These are phyloP conservation scores for Halictus rubicundus DNA, from an alignment of 1,140 invertebrate species.

Conservation along the genomic window DNA sequence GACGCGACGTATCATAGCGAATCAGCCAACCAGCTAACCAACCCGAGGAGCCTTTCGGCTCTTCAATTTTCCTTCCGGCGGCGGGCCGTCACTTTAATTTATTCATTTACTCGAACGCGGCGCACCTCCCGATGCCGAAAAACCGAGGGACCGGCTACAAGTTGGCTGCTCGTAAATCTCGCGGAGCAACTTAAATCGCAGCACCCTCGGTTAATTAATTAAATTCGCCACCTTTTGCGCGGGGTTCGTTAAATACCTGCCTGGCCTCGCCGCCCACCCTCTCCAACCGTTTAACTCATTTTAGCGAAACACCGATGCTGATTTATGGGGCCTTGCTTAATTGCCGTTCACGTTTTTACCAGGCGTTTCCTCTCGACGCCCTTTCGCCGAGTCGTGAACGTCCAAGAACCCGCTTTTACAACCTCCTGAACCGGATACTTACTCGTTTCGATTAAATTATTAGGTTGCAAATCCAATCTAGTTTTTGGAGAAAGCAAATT, in stretches of 20 bases:
- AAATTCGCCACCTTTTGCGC: slow-evolving; percentile 40
- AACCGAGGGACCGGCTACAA: slow-evolving; percentile 6
- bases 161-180: slow-evolving; percentile 37
- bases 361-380: background rate
- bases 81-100: slow-evolving; percentile 8
- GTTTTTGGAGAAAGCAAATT: too few relatives aligned
- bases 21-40: too few relatives aligned
- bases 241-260: slow-evolving; percentile 13
- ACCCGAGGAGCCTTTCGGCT: background rate
- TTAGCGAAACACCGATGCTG: background rate
- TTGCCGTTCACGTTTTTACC: background rate
- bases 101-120: slow-evolving; percentile 21
- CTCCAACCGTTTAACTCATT: background rate
- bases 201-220: slow-evolving; percentile 56
- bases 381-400: background rate
- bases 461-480: too few relatives aligned
- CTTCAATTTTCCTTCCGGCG: too few relatives aligned
- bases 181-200: slow-evolving; percentile 29
- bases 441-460: too few relatives aligned
- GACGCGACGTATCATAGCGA: background rate
- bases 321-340: background rate
- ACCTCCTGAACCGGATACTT: too few relatives aligned
- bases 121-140: background rate
- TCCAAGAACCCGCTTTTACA: too few relatives aligned
- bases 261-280: background rate